Conservation (phyloP, 2,797 vertebrate species). For the Megalops cyprinoides region DNA sequence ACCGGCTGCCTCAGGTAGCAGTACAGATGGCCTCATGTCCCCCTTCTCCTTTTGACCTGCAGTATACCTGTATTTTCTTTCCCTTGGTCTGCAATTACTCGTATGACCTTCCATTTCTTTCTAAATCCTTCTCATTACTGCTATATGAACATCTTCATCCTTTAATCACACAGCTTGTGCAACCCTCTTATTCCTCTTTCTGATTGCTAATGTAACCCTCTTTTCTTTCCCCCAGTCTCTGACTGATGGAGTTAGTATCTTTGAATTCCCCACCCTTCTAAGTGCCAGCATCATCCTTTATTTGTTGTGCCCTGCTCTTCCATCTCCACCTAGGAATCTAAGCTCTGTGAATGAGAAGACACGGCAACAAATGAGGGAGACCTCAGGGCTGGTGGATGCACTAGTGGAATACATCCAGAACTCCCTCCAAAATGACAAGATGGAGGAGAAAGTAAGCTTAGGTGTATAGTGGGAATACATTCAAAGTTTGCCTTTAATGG, state of each 20-base stretch:
- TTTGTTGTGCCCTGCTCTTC: too few relatives aligned
- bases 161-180: too few relatives aligned
- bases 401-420: conserved; percentile 82
- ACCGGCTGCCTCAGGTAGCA: conserved; percentile 91
- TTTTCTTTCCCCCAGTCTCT: neutral
- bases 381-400: conserved; percentile 79
- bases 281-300: too few relatives aligned
- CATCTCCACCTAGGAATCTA: conserved; percentile 82
- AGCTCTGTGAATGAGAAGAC: conserved; percentile 88
- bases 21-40: neutral
- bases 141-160: too few relatives aligned
- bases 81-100: too few relatives aligned
- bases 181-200: neutral
- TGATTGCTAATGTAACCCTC: neutral
- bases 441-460: conserved; percentile 84
- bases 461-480: too few relatives aligned
- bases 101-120: too few relatives aligned
- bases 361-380: conserved; percentile 84
- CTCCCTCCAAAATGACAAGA: conserved; percentile 71
- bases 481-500: too few relatives aligned
- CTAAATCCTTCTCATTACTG: too few relatives aligned
- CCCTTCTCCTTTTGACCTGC: too few relatives aligned
- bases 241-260: neutral
- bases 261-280: neutral
- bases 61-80: too few relatives aligned